phyloP scores from a whole-genome alignment of 1,140 invertebrate species.

The Contarinia nasturtii region DNA sequence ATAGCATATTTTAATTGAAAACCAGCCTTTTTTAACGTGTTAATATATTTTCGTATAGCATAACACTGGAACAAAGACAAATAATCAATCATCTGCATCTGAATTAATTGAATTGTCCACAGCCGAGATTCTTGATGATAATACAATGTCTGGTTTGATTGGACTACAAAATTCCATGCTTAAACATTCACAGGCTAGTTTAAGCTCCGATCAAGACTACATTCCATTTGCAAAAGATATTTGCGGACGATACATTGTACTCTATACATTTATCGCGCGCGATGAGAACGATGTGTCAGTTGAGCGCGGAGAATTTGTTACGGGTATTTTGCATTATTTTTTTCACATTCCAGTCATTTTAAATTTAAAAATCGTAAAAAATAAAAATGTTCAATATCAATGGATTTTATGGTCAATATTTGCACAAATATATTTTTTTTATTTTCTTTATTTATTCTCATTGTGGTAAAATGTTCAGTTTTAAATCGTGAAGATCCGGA shows the following conservation, averaged over 20 bases:
- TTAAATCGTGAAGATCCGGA: slow-evolving; percentile 85
- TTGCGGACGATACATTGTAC: slow-evolving; percentile 71
- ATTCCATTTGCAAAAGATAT: slow-evolving; percentile 78
- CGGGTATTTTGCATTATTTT: slow-evolving; percentile 21
- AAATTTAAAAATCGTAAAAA: background rate
- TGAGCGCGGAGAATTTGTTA: slow-evolving; percentile 83
- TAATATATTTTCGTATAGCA: no score
- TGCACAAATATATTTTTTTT: no score
- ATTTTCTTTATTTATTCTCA: no score
- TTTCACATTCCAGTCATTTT: background rate
- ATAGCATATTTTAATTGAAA: no score
- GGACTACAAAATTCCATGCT: slow-evolving; percentile 16
- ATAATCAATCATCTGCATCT: no score
- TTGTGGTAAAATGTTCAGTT: slow-evolving; percentile 34
- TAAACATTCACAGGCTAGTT: slow-evolving; percentile 27
- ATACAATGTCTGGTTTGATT: slow-evolving; percentile 10
- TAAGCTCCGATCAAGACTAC: slow-evolving; percentile 36
- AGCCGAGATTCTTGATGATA: background rate
- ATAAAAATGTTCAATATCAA: background rate
- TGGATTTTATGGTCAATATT: no score
- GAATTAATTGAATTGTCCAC: background rate
- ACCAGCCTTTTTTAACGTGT: no score
- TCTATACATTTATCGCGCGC: slow-evolving; percentile 80
- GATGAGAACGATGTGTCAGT: slow-evolving; percentile 92
- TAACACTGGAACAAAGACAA: no score